Base-by-base conservation (phyloP, 2,113 vertebrate species). In the Panthera uncia region DNA sequence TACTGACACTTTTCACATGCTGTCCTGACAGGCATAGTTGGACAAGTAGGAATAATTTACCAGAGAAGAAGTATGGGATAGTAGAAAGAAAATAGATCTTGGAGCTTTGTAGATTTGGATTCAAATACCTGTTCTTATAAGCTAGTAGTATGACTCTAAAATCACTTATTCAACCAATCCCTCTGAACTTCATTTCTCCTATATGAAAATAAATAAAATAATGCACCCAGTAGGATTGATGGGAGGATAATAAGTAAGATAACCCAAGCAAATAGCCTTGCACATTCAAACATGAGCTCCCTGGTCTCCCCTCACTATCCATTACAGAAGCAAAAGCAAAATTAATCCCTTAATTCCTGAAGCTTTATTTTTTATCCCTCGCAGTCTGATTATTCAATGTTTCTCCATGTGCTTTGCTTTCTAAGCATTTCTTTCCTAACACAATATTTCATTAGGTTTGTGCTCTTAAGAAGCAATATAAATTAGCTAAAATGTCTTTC, bases 301-400 rank as follows among this genome's bases (percentile, higher is more conserved):
- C 5, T 76, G 73, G 21, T 94, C 33, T 93, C 36, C 36, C 36
- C 10, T 92, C 18, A 63, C 25, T 83, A 69, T 48, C 52, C 48
- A 89, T 73, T 97, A 85, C 1, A 69, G 55, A 97, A 98, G 23
- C 78, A 93, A 91, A 61, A 48, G 31, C 15, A 96, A 85, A 95
- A 96, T 95, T 95, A 95, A 91, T 86, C 57, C 61, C 21, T 48
- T 92, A 94, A 95, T 94, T 97, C n/a, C 63, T 93, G 36, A 91
- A 96, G 73, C n/a, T 96, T 97, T 69, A 69, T 74, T 94, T 96
- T 73, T 96, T 82, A 86, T 79, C n/a, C 48, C 16, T 73, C 91
- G 45, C 33, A 69, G 29, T 91, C 19, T 91, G 66, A 85, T 71
- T 93, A 71, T 63, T 94, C 91, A 95, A 38, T 81, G 78, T 78